Percentiles rank a stretch among this genome's conserved stretches.
These are phyloP conservation scores for Diadumene lineata DNA, from an alignment of 92 coral and sea anemone species.

Conservation along the genomic window DNA sequence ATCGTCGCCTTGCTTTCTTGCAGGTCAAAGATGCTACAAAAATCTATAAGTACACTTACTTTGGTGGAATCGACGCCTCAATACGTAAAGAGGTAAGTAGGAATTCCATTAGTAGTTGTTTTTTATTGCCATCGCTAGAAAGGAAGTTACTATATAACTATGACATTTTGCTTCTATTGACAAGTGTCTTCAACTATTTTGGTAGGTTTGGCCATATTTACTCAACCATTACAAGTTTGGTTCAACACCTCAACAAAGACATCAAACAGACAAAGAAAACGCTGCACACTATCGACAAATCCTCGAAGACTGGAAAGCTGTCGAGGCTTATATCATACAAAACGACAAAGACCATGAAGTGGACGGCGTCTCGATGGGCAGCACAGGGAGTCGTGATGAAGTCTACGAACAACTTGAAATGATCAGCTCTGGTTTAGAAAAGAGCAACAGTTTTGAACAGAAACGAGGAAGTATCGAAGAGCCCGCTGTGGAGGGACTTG, in stretches of 20 bases:
- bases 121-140: no score
- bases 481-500: slow-evolving; percentile 68
- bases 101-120: no score
- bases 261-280: slow-evolving; percentile 57
- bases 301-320: slow-evolving; percentile 89
- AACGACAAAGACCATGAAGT: slow-evolving; percentile 83
- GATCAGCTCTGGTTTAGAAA: slow-evolving; percentile 73
- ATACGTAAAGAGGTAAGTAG: slow-evolving; percentile 76
- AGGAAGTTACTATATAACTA: no score
- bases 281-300: slow-evolving; percentile 58
- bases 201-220: slow-evolving; percentile 92
- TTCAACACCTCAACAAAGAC: slow-evolving; percentile 75
- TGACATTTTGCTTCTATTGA: neutral
- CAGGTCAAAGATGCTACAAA: slow-evolving; percentile 69
- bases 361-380: slow-evolving; percentile 90
- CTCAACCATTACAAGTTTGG: slow-evolving; percentile 91
- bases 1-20: neutral
- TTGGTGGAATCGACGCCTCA: slow-evolving; percentile 86
- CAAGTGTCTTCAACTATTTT: neutral
- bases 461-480: slow-evolving; percentile 74
- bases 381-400: slow-evolving; percentile 94
- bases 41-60: slow-evolving; percentile 67
- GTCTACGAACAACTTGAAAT: slow-evolving; percentile 87
- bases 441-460: slow-evolving; percentile 32
- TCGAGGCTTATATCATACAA: slow-evolving; percentile 72